Conservation (phyloP, 2,797 vertebrate genomes). For the Spinus olivaceus region DNA sequence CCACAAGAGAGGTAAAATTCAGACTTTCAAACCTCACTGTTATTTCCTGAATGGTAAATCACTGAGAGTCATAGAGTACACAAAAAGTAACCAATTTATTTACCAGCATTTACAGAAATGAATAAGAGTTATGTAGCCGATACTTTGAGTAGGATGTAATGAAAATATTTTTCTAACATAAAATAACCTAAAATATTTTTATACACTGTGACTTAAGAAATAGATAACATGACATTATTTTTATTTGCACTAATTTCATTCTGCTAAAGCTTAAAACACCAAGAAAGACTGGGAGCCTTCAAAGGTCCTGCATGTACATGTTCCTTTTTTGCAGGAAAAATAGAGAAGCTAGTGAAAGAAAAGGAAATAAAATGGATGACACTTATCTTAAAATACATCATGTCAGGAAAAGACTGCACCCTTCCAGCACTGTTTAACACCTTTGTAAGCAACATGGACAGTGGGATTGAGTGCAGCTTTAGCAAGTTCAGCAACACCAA, state of each 20-base stretch:
- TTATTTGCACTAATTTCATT: background rate
- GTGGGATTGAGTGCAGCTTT: background rate
- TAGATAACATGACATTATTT: background rate
- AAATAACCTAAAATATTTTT: background rate
- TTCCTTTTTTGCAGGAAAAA: background rate
- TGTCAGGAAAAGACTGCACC: background rate
- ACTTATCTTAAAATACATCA: background rate
- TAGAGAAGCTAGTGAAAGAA: background rate
- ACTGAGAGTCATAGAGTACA: background rate
- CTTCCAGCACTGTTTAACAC: rapidly evolving
- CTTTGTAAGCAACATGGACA: background rate
- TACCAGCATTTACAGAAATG: background rate
- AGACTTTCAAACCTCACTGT: background rate
- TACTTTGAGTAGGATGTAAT: background rate
- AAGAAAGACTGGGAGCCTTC: background rate
- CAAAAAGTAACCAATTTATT: background rate
- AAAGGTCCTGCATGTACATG: background rate
- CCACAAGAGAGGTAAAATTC: background rate
- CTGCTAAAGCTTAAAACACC: background rate
- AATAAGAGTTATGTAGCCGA: background rate
- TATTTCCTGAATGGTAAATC: background rate
- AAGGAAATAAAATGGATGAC: background rate
- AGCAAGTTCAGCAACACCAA: background rate
- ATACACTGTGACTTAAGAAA: background rate
- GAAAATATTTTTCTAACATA: background rate